Evolutionary conservation across 2,888 invertebrate species (phyloP).

Genomic region (Fragum whitleyi): DNA sequence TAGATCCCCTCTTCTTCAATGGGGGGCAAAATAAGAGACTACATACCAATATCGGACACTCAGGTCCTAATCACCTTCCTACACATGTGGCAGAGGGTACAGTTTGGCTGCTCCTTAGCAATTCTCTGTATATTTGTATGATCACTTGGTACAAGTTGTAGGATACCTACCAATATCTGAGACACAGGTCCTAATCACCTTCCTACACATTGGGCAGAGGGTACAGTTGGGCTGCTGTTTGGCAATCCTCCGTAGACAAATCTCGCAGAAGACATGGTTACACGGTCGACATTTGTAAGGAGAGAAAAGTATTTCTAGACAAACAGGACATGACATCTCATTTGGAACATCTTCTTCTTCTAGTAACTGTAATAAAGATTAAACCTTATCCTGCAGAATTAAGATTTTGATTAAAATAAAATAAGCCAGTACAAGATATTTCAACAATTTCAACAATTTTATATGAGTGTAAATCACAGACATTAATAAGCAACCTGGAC

Average conservation of each 20-base stretch:
- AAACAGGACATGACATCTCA: slow-evolving; percentile 68
- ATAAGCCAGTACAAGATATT: no score
- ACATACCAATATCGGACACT: no score
- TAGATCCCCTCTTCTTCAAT: no score
- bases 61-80: no score
- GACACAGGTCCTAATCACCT: slow-evolving; percentile 52
- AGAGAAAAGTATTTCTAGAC: slow-evolving; percentile 68
- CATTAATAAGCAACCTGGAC: no score
- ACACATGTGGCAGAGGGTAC: no score
- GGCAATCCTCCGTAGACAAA: slow-evolving; percentile 67
- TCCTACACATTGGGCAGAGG: slow-evolving; percentile 67
- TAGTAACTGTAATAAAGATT: not conserved
- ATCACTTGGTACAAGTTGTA: not conserved
- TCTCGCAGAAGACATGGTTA: slow-evolving; percentile 70
- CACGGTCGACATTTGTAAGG: slow-evolving; percentile 68
- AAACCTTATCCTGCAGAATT: no score
- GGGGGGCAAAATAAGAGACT: no score
- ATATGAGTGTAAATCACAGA: no score
- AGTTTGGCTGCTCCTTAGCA: not conserved
- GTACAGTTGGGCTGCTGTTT: slow-evolving; percentile 43
- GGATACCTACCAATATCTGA: slow-evolving; percentile 43
- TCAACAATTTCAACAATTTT: no score
- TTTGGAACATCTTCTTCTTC: slow-evolving; percentile 43
- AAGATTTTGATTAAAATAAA: not conserved
- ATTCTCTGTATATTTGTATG: no score